phyloP scores from a whole-genome alignment of 2,113 vertebrate genomes.

The Phainopepla nitens region DNA sequence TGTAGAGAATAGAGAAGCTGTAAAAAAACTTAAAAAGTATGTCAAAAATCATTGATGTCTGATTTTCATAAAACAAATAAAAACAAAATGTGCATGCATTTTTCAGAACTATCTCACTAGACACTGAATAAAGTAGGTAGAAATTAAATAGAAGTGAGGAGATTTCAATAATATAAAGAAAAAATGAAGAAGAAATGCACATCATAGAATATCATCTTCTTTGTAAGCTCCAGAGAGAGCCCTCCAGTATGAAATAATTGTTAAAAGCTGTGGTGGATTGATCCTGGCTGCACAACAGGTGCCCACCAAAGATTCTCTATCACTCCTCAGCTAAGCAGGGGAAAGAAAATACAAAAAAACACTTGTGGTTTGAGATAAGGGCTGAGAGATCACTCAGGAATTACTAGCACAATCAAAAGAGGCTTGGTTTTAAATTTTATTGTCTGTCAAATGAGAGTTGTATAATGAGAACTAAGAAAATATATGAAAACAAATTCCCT shows the following conservation, averaged over 20 bases:
- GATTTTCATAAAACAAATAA: neutral
- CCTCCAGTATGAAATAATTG: neutral
- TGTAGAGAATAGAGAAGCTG: neutral
- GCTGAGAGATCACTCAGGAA: neutral
- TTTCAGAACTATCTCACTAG: neutral
- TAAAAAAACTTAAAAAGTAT: neutral
- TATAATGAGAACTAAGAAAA: neutral
- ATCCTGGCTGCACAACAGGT: neutral
- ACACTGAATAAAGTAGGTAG: neutral
- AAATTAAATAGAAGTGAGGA: neutral
- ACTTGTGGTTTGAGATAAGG: rapidly evolving
- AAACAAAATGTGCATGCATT: neutral
- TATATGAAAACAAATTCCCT: neutral
- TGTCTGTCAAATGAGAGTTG: neutral
- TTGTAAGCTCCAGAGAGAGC: neutral
- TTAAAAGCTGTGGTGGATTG: neutral
- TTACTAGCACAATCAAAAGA: neutral
- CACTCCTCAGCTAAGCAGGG: neutral
- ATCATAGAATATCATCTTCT: neutral
- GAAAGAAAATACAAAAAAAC: neutral
- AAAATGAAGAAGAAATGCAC: neutral
- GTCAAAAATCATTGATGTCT: neutral
- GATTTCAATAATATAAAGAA: neutral
- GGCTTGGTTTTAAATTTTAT: neutral
- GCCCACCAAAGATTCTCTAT: neutral